Base-by-base conservation (phyloP, 2,888 invertebrate species). In the Liposcelis brunnea region DNA sequence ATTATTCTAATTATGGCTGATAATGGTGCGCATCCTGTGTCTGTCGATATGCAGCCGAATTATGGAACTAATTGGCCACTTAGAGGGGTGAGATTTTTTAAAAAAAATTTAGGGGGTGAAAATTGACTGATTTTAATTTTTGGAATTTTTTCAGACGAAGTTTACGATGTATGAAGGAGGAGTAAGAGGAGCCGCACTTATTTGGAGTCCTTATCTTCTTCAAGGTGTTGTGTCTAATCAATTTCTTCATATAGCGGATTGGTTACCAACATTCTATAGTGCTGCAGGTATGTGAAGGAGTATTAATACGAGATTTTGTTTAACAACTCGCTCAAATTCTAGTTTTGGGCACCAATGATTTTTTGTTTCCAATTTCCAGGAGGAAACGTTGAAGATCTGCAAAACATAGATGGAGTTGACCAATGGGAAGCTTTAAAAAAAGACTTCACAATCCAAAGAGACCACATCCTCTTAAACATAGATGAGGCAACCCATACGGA, bases 401-500 rank as follows among this genome's bases (percentile, higher is more conserved):
- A 47, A 16, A 43, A 51, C 19, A 44, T 57, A 12, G 80, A 81
- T 52, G 80, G 81, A 11, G 61, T 76, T 5, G 74, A 79, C 56
- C 71, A 78, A 55, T 80, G 80, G 80, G 68, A 73, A 2, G 66
- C 75, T 12, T 65, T 81, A 47, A 59, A 70, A 3, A 66, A 67
- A 54, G 64, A 67, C 53, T 56, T 67, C 47, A 63, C 66, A 3
- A 69, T 72, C 0, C 65, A 69, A 0, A 62, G 82, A 15, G 68
- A 69, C 12, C 75, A 78, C 50, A 65, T 82, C 12, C 62, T 85
- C 4, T 69, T 82, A 51, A 80, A 79, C 57, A 76, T 86, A 48
- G 81, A 85, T 55, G 74, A 77, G 52, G 61, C 59, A 50, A 63
- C 64, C 15, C 59, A 40, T 6, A 19, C 40, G 16, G 40, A 40